phyloP scores from a whole-genome alignment of 2,113 vertebrate species.

The Crotalus viridis region DNA sequence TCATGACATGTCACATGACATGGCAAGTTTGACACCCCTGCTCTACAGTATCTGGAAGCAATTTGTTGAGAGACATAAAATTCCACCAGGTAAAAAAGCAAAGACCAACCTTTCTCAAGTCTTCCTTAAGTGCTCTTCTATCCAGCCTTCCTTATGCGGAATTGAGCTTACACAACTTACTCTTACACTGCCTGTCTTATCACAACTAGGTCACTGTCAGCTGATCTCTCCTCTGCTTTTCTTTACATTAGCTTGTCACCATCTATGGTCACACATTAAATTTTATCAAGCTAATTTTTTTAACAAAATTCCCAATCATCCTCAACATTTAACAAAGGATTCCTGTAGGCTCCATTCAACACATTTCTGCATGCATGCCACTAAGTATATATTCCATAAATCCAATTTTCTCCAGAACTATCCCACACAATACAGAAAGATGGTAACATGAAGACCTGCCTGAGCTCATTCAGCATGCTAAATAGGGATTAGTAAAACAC shows the following conservation, averaged over 20 bases:
- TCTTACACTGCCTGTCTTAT: neutral
- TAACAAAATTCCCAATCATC: neutral
- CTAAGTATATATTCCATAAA: neutral
- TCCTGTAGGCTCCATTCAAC: neutral
- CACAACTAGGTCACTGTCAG: neutral
- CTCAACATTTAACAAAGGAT: neutral
- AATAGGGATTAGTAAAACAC: neutral
- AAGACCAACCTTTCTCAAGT: neutral
- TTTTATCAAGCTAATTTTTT: neutral
- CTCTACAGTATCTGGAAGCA: neutral
- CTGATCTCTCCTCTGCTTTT: neutral
- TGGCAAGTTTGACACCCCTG: too few relatives aligned
- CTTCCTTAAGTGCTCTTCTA: neutral
- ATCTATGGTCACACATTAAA: neutral
- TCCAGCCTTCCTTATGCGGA: neutral
- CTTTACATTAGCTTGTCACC: neutral
- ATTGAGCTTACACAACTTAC: neutral
- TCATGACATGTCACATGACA: too few relatives aligned
- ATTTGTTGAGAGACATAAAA: neutral
- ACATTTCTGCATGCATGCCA: neutral
- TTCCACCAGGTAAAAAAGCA: neutral
- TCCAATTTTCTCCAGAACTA: neutral
- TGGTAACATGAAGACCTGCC: neutral
- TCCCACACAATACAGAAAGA: neutral
- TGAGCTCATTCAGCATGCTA: neutral